Evolutionary conservation across 2,113 vertebrate species (phyloP).

Genomic region (Microtus montanus): DNA sequence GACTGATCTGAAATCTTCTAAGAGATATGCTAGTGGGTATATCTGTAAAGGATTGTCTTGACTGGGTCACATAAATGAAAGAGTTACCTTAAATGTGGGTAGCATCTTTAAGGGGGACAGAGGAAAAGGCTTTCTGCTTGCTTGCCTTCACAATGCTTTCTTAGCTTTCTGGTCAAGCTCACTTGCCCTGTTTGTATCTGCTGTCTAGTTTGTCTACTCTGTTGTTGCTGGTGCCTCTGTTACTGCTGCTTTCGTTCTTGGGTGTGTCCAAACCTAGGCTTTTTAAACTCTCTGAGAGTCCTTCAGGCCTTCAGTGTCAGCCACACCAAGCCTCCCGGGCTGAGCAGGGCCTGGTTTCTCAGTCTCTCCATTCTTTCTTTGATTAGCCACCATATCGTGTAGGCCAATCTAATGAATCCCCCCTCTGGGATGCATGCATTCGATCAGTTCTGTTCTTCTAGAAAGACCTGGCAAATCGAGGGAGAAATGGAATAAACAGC

Average conservation of each 20-base stretch:
- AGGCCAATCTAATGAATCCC: not conserved
- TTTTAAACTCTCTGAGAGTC: not conserved
- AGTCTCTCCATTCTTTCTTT: no score
- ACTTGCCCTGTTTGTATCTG: not conserved
- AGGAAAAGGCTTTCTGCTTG: not conserved
- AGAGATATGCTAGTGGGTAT: not conserved
- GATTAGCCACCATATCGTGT: not conserved
- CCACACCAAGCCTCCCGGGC: not conserved
- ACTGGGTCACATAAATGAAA: not conserved
- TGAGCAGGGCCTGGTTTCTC: not conserved
- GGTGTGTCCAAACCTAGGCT: not conserved
- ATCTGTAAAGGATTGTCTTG: not conserved
- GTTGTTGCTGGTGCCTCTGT: no score
- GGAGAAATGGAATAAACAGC: not conserved
- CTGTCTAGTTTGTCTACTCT: not conserved
- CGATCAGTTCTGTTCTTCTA: not conserved
- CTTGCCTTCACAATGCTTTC: not conserved
- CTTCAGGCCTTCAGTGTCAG: not conserved
- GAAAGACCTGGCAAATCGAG: not conserved
- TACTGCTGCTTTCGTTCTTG: not conserved
- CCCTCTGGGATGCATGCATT: no score
- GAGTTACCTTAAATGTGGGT: not conserved
- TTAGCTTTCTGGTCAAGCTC: not conserved
- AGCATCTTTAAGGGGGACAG: not conserved
- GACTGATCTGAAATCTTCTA: not conserved